Conservation (phyloP, 2,888 invertebrate species). For the Slavum lentiscoides region DNA sequence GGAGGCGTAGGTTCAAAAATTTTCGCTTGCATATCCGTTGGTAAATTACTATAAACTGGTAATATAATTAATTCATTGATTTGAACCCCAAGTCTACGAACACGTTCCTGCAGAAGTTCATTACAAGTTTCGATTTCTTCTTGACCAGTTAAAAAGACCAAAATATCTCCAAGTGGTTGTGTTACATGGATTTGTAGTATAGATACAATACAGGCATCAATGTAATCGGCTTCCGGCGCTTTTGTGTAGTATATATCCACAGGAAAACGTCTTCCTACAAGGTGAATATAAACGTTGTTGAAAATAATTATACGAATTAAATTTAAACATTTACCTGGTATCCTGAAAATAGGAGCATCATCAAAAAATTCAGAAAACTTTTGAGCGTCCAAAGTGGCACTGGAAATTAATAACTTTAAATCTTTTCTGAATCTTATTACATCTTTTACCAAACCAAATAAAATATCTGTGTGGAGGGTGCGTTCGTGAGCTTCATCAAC, state of each 20-base stretch:
- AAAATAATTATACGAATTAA: neutral
- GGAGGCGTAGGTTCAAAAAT: constrained; percentile 98
- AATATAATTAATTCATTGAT: constrained; percentile 88
- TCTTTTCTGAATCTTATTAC: constrained; percentile 91
- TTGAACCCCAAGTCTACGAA: constrained; percentile 88
- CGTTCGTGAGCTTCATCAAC: constrained; percentile 99
- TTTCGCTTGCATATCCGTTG: constrained; percentile 98
- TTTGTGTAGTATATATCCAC: constrained; percentile 99
- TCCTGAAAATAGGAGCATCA: constrained; percentile 95
- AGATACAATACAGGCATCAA: constrained; percentile 97
- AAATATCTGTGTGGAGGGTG: constrained; percentile 95
- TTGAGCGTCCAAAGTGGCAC: constrained; percentile 96
- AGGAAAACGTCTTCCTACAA: constrained; percentile 85
- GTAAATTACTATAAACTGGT: constrained; percentile 97
- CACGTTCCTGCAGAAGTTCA: constrained; percentile 86
- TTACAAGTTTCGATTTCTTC: constrained; percentile 79
- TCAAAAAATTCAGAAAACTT: constrained; percentile 99
- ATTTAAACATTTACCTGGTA: constrained; percentile 66
- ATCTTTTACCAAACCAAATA: constrained; percentile 96
- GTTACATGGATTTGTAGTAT: constrained; percentile 97
- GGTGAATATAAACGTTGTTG: neutral
- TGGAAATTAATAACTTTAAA: constrained; percentile 93
- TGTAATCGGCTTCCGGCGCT: constrained; percentile 98
- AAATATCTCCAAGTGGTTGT: constrained; percentile 91
- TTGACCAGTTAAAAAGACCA: constrained; percentile 89